Evolutionary conservation across 2,113 vertebrate genomes (phyloP).

Genomic region (Melanotaenia duboulayi): DNA sequence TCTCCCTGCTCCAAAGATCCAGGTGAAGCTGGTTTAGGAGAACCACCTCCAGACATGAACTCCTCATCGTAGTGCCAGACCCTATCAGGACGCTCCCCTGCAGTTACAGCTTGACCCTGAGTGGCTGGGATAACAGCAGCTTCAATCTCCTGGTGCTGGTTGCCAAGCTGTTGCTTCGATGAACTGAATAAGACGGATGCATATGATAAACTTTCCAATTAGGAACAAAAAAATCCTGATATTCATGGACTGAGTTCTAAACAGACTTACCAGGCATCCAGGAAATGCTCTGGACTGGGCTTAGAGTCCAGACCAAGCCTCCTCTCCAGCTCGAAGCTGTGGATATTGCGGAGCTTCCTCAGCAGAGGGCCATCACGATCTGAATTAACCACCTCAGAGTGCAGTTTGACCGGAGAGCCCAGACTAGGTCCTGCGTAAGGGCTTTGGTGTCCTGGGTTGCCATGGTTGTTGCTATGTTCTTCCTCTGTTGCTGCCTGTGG

Average conservation of each 20-base stretch:
- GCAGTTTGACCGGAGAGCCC: constrained; percentile 90
- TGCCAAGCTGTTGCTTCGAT: constrained; percentile 84
- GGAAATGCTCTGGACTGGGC: constrained; percentile 90
- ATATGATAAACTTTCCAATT: constrained; percentile 7
- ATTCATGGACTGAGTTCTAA: not conserved
- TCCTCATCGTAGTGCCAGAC: constrained; percentile 97
- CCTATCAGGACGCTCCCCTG: constrained; percentile 78
- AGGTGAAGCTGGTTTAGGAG: constrained; percentile 88
- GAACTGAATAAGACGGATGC: constrained; percentile 75
- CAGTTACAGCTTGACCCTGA: constrained; percentile 77
- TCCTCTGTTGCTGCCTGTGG: constrained; percentile 89
- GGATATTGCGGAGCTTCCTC: constrained; percentile 94
- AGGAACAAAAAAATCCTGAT: not conserved
- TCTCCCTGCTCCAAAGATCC: constrained; percentile 89
- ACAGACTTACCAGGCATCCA: constrained; percentile 87
- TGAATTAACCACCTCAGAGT: constrained; percentile 87
- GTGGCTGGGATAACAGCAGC: constrained; percentile 74
- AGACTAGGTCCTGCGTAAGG: constrained; percentile 87
- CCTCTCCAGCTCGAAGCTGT: constrained; percentile 96
- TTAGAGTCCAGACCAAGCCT: constrained; percentile 90
- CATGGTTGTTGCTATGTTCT: constrained; percentile 90
- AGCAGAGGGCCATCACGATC: constrained; percentile 90
- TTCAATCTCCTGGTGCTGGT: constrained; percentile 73
- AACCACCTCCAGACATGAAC: constrained; percentile 84
- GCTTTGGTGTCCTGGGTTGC: constrained; percentile 86